Evolutionary conservation across 2,888 invertebrate genomes (phyloP), one percentile per base, ranked within the genome.

Genomic region (Argyresthia goedartella): DNA sequence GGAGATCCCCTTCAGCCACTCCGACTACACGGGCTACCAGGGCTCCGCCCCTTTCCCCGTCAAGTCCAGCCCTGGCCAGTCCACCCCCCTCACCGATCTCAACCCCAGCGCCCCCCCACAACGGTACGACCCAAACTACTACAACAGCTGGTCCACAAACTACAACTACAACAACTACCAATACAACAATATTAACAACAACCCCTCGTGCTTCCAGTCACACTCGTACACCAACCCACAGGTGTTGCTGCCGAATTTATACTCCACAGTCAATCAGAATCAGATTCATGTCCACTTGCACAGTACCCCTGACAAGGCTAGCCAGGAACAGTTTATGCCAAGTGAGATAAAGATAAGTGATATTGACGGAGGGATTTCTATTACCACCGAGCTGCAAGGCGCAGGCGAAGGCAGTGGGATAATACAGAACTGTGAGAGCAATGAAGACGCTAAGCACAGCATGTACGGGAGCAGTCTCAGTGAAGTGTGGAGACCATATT

Each of bases 201-300:
- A 88, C 58, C 76, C 85, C 15, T 69, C 84, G 11, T 87, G 87
- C 57, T 60, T 87, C 50, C 88, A 87, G 56, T 76, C 87, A 8
- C 91, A 91, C 63, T 87, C 90, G 57, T 89, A 88, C 60, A 88
- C 91, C 0, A 82, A 82, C 52, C 89, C 92, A 1, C 89, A 91
- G 53, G 92, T 94, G 90, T 91, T 95, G 15, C 88, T 94, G 0
- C 94, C 94, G 0, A 93, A 93, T 64, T 81, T 94, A 0, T 93
- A 94, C 73, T 94, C 94, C 44, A 94, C 94, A 25, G 94, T 95
- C 52, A 95, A 95, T 71, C 94, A 95, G 75, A 95, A 94, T 73
- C 94, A 95, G 85, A 94, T 95, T 56, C 95, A 95, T 68, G 88
- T 95, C 16, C 95, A 95, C 65, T 74, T 93, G 34, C 94, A 95